Evolutionary conservation across 1,140 invertebrate genomes (phyloP).

Genomic region (Argopecten irradians): DNA sequence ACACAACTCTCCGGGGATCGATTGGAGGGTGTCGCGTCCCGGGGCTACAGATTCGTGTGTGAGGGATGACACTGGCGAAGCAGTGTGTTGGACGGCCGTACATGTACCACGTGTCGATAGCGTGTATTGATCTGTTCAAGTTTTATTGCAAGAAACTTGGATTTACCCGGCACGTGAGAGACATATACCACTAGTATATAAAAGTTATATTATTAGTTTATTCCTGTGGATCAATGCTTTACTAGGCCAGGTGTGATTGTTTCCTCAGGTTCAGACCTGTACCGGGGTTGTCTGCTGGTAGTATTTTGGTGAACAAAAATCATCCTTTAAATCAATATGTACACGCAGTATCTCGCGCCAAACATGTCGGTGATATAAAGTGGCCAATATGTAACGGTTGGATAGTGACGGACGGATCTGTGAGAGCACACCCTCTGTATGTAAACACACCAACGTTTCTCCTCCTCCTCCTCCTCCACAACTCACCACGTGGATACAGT

Average conservation of each 20-base stretch:
- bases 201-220: constrained; percentile 1
- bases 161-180: background rate
- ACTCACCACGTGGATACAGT: background rate
- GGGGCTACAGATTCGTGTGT: background rate
- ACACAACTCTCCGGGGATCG: background rate
- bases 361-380: background rate
- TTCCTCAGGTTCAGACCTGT: background rate
- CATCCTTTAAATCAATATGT: constrained; percentile 23
- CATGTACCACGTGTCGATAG: background rate
- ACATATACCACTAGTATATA: background rate
- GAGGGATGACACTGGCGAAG: background rate
- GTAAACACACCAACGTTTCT: constrained; percentile 10
- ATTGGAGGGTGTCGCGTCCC: background rate
- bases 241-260: background rate
- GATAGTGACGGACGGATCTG: background rate
- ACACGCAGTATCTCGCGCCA: constrained; percentile 1
- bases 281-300: background rate
- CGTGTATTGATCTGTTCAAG: background rate
- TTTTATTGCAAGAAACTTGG: background rate
- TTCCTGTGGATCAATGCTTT: background rate
- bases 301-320: constrained; percentile 21
- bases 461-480: background rate
- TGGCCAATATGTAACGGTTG: background rate
- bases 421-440: background rate
- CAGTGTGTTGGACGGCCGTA: background rate